phyloP scores from a whole-genome alignment of 2,113 vertebrate genomes.

The cat (Felis catus) region F.catus_Fca126_mat1.0 CM031415.1:64713001-64713500 shows the following conservation, averaged over 20 bases:
- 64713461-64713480: background rate
- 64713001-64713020: background rate
- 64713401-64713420: background rate
- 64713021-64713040: background rate
- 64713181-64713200: background rate
- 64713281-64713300: background rate
- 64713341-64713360: background rate
- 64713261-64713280: background rate
- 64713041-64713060: background rate
- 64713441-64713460: background rate
- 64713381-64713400: background rate
- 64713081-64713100: background rate
- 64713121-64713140: background rate
- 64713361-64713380: background rate
- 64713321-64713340: background rate
- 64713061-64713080: background rate
- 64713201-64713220: background rate
- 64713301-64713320: background rate
- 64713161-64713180: background rate
- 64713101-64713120: background rate
- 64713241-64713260: background rate
- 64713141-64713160: background rate
- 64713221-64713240: background rate
- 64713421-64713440: background rate
- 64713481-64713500: background rate